Percentiles rank a stretch among this genome's conserved stretches.
Evolutionary conservation across 2,888 invertebrate genomes (phyloP).

Genomic region (Clunio marinus): DNA sequence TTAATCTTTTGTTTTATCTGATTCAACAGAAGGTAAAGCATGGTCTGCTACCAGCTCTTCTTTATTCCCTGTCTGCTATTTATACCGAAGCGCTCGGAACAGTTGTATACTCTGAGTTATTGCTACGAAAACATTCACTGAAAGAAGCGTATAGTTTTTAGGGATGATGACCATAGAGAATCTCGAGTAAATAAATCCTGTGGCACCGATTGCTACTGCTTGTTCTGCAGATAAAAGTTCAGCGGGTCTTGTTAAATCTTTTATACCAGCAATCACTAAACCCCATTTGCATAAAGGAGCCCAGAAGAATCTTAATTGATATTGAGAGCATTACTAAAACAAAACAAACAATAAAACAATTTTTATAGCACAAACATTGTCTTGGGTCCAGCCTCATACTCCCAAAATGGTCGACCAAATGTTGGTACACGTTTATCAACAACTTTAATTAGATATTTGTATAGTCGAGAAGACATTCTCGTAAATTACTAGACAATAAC

Average conservation of each 20-base stretch:
- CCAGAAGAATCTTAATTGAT: constrained; percentile 13
- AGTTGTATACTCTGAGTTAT: constrained; percentile 33
- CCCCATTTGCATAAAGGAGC: constrained; percentile 33
- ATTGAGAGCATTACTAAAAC: too few relatives aligned
- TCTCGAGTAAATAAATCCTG: constrained; percentile 32
- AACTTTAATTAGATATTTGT: constrained; percentile 21
- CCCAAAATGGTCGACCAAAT: constrained; percentile 33
- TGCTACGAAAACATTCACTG: constrained; percentile 36
- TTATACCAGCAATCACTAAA: constrained; percentile 30
- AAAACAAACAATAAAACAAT: too few relatives aligned
- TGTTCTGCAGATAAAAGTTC: constrained; percentile 21
- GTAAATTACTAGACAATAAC: not conserved
- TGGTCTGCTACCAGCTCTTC: too few relatives aligned
- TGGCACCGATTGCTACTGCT: constrained; percentile 12
- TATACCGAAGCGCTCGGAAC: constrained; percentile 13
- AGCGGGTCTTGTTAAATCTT: constrained; percentile 25
- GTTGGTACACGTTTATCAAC: constrained; percentile 32
- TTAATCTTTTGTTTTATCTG: too few relatives aligned
- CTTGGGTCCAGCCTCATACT: constrained; percentile 36
- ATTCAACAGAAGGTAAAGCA: too few relatives aligned
- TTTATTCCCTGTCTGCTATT: constrained; percentile 21
- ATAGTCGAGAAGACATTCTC: constrained; percentile 23
- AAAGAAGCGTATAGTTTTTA: constrained; percentile 27
- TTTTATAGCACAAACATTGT: constrained; percentile 18
- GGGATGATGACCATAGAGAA: constrained; percentile 32